Conservation (phyloP, 2,888 invertebrate genomes). For the Stomorhina lunata region DNA sequence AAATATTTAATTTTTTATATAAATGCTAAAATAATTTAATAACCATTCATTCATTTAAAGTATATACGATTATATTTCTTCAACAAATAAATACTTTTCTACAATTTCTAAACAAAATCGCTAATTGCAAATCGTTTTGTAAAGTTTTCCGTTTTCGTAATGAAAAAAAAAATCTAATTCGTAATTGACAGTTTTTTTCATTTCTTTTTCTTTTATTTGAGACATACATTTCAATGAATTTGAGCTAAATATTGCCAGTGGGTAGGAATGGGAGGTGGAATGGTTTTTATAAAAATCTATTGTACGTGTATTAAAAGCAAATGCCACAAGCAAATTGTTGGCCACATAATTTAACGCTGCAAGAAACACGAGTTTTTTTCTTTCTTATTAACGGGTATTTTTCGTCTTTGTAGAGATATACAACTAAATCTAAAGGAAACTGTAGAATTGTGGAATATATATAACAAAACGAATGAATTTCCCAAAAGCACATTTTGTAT, state of each 20-base stretch:
- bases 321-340: constrained; percentile 38
- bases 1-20: no score
- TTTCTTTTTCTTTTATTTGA: no score
- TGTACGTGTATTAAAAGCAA: constrained; percentile 33
- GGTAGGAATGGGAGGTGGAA: no score
- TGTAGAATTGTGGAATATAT: constrained; percentile 5
- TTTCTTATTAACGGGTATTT: no score
- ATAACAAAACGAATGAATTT: constrained; percentile 46
- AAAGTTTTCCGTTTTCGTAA: constrained; percentile 39
- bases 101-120: no score
- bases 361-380: constrained; percentile 35
- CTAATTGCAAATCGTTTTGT: constrained; percentile 30
- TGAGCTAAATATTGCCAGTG: no score
- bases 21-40: no score
- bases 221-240: constrained; percentile 23
- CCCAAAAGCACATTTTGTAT: constrained; percentile 42
- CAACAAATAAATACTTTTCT: no score
- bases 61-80: no score
- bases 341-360: constrained; percentile 61
- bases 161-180: neutral
- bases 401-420: neutral
- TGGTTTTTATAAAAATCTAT: constrained; percentile 31
- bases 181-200: constrained; percentile 46
- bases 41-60: no score
- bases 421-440: neutral